Percentiles rank a stretch among this genome's conserved stretches.
Evolutionary conservation across 2,797 vertebrate genomes (phyloP).

Genomic region (Oryzias dopingdopingensis): DNA sequence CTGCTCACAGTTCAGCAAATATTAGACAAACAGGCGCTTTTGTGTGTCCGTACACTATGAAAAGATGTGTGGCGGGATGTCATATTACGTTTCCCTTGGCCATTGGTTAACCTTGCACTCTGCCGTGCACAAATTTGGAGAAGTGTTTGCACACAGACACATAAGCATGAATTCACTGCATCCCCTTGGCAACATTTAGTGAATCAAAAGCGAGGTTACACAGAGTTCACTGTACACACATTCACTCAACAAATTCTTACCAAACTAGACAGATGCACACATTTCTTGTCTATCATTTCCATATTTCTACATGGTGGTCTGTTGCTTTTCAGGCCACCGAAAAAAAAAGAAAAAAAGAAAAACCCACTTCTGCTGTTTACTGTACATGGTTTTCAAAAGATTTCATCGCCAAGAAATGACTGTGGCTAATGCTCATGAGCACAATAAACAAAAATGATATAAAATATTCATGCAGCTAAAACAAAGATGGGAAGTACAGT

Average conservation of each 20-base stretch:
- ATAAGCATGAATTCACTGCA: conserved; percentile 53
- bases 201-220: conserved; percentile 70
- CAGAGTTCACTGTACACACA: conserved; percentile 60
- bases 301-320: conserved; percentile 27
- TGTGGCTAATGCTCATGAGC: conserved; percentile 60
- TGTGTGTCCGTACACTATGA: conserved; percentile 31
- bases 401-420: conserved; percentile 49
- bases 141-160: conserved; percentile 36
- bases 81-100: conserved; percentile 65
- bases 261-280: conserved; percentile 39
- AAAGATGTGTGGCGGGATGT: conserved; percentile 49
- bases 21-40: conserved; percentile 31
- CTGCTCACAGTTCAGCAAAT: conserved; percentile 37
- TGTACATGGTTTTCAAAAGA: conserved; percentile 62
- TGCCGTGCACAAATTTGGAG: conserved; percentile 48
- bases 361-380: conserved; percentile 47
- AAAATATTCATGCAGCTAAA: conserved; percentile 69
- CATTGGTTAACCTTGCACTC: conserved; percentile 60
- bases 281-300: conserved; percentile 47
- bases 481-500: conserved; percentile 61
- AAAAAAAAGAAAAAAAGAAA: conserved; percentile 14
- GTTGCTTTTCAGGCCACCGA: conserved; percentile 41
- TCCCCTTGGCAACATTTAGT: conserved; percentile 65
- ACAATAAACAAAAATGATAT: conserved; percentile 67
- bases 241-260: conserved; percentile 34